Evolutionary conservation across 2,888 invertebrate species (phyloP).

Genomic region (Ditylenchus weischeri): DNA sequence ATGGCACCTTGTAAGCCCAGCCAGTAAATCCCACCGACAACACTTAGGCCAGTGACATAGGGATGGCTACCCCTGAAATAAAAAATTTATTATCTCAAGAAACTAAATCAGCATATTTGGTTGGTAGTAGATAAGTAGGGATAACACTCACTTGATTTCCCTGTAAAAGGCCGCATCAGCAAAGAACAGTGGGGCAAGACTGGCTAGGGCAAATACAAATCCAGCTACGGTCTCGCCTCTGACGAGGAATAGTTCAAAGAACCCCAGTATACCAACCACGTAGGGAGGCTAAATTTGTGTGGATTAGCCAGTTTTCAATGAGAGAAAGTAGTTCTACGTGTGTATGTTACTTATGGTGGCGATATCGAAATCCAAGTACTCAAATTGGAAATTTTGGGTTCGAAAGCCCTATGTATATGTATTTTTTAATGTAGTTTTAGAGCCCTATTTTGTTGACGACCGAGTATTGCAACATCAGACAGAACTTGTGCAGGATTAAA

Average conservation of each 20-base stretch:
- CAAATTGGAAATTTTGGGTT: too few relatives aligned
- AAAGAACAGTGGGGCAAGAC: constrained; percentile 83
- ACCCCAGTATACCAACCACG: constrained; percentile 88
- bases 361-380: too few relatives aligned
- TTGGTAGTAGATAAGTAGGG: not conserved
- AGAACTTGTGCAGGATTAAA: too few relatives aligned
- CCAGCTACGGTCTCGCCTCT: constrained; percentile 78
- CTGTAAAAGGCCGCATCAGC: constrained; percentile 93
- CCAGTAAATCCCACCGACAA: constrained; percentile 96
- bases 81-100: not conserved
- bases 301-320: too few relatives aligned
- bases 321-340: too few relatives aligned
- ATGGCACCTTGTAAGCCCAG: constrained; percentile 89
- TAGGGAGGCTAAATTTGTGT: constrained; percentile 71
- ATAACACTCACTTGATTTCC: constrained; percentile 73
- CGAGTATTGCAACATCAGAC: too few relatives aligned
- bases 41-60: constrained; percentile 88
- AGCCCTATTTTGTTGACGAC: too few relatives aligned
- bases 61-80: constrained; percentile 81
- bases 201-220: constrained; percentile 74
- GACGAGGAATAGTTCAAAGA: constrained; percentile 88
- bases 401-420: too few relatives aligned
- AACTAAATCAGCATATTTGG: constrained; percentile 15
- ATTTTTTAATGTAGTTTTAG: too few relatives aligned
- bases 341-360: too few relatives aligned